Base-by-base conservation (phyloP, 1,140 invertebrate species). In the Drosophila cardini region DNA sequence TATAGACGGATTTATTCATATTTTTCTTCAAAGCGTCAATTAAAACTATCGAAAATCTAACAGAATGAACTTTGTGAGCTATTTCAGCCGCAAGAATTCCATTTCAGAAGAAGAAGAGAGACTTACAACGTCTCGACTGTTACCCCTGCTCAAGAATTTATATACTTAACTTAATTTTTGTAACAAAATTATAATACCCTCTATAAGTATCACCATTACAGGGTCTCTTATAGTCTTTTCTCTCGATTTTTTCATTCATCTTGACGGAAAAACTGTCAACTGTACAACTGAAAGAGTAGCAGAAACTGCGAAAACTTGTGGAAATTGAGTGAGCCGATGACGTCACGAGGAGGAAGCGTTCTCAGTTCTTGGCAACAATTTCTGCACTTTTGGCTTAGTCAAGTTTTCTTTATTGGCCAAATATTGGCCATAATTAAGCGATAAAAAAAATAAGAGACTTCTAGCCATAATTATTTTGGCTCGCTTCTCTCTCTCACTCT, bases 401-500 rank as follows among this genome's bases (percentile, higher is more conserved):
- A 73, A 62, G 38, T 48, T 80, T 74, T 86, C 79, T 86, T 83
- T 76, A 76, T 86, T 60, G 72, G 72, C 65, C 72, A 79, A 86
- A 86, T 86, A 86, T 86, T 86, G 83, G 64, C 76, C 83, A 83
- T 87, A 86, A 86, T 86, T 87, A 86, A 71, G 52, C 83, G 36
- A 87, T 86, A 76, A 76, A 78, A 78, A 71, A 79, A 70, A 52
- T 26, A 46, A 58, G 10, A 58, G 34, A 64, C 32, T 61, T 16
- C 69, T 45, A 48, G 63, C 48, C 26, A 72, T 82, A 87, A 87
- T 86, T 82, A 82, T 87, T 83, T 53, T 60, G 30, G 46, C n/a
- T 34, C 18, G 1, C 18, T 21, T 40, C 52, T 32, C 21, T 43
- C 43, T 43, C 34, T 34, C 18, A 6, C 42, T 36, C n/a, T 9